Base-by-base conservation (phyloP, 1,140 invertebrate species). In the Drosophila busckii region DNA sequence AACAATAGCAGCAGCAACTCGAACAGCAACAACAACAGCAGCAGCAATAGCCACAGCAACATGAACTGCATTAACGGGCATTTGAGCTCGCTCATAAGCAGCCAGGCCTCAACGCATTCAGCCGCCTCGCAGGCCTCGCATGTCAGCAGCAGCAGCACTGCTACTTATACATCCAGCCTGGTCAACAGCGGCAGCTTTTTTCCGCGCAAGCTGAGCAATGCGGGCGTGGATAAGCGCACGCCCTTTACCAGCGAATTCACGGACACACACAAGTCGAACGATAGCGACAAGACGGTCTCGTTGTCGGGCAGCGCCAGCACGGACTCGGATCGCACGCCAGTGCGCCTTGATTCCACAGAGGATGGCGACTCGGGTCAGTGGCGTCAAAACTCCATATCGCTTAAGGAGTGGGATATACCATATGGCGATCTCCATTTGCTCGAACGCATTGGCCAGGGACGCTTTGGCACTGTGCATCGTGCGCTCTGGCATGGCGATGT, bases 401-500 rank as follows among this genome's bases (percentile, higher is more conserved):
- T 97, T 89, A 92, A 96, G 84, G 97, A 99, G 88, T 99, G 97
- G 97, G 97, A 99, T 88, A 99, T 99, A 88, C 96, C 97, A 32
- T 98, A 92, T 89, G 95, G 97, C 80, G 97, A 99, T 88, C 87
- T 99, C 34, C 93, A 92, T 65, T 91, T 98, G 76, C 92, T 92
- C 32, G 96, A 98, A 59, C 89, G 92, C 55, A 94, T 99, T 61
- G 97, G 97, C 13, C 93, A 91, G 15, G 97, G 97, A 7, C 91
- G 96, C 54, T 98, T 98, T 90, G 97, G 97, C 29, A 97, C 94
- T 5, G 97, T 99, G 12, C 96, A 96, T 88, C 92, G 96, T 70
- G 98, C 97, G 28, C 93, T 96, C 73, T 99, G 98, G 97, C 97
- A 99, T 89, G 98, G 98, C 1, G 95, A 97, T 88, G 97, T 99